These are phyloP conservation scores for Lasioglossum vierecki DNA, from an alignment of 2,888 invertebrate genomes.

Conservation along the genomic window DNA sequence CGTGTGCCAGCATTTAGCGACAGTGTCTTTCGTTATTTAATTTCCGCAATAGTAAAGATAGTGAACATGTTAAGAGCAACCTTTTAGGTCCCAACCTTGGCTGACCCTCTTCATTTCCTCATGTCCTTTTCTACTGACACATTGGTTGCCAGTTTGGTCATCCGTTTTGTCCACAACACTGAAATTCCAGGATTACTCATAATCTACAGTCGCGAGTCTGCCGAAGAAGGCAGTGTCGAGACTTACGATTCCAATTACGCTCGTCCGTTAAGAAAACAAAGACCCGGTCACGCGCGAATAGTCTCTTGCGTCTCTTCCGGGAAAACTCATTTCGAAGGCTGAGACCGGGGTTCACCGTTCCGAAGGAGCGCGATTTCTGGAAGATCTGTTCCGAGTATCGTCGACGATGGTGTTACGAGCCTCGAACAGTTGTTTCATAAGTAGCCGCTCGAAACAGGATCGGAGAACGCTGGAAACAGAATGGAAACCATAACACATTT, in stretches of 20 bases:
- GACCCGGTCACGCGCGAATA: slow-evolving; percentile 32
- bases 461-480: slow-evolving; percentile 11
- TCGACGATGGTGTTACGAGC: background rate
- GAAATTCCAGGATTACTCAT: background rate
- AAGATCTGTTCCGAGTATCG: background rate
- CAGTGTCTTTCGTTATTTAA: too few species aligned
- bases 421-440: background rate
- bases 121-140: background rate
- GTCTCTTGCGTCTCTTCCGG: slow-evolving; percentile 35
- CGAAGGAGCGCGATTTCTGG: slow-evolving; percentile 8
- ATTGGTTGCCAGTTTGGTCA: background rate
- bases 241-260: background rate
- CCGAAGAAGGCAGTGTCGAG: background rate
- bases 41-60: too few species aligned
- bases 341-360: slow-evolving; percentile 11
- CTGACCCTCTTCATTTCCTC: background rate
- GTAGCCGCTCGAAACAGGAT: background rate
- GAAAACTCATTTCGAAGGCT: slow-evolving; percentile 25
- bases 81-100: background rate
- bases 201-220: background rate
- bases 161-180: background rate
- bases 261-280: slow-evolving; percentile 21
- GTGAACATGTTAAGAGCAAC: background rate
- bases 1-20: too few species aligned
- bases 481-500: slow-evolving; percentile 12